phyloP scores from a whole-genome alignment of 2,888 invertebrate genomes.

The Drosophila emarginata region DNA sequence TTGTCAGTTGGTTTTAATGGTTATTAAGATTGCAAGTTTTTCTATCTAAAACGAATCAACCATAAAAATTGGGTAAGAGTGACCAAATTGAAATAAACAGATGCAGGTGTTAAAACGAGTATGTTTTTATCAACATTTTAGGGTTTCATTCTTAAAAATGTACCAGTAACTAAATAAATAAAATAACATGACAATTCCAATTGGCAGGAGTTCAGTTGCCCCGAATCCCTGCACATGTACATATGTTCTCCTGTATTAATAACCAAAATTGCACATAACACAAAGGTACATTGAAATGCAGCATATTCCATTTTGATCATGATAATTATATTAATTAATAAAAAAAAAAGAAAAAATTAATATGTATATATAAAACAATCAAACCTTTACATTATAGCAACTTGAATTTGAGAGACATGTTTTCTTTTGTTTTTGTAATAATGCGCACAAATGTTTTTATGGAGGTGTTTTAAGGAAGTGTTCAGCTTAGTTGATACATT shows the following conservation, averaged over 20 bases:
- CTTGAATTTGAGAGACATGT: slow-evolving; percentile 68
- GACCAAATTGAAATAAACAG: too few relatives aligned
- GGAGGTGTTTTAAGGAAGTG: slow-evolving; percentile 25
- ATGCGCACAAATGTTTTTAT: slow-evolving; percentile 44
- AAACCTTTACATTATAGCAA: slow-evolving; percentile 54
- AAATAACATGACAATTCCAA: not conserved
- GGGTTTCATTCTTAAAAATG: slow-evolving; percentile 16
- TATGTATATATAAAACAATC: slow-evolving; percentile 2
- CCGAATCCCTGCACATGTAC: not conserved
- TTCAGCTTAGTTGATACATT: slow-evolving; percentile 50
- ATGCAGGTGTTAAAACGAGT: not conserved
- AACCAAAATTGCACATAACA: slow-evolving; percentile 37
- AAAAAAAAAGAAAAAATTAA: not conserved
- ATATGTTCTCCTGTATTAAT: slow-evolving; percentile 21
- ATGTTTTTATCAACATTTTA: slow-evolving; percentile 33
- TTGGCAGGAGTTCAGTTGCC: not conserved
- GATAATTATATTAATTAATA: slow-evolving; percentile 1
- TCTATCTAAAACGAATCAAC: too few relatives aligned
- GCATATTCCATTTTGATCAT: not conserved
- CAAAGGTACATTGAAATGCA: slow-evolving; percentile 5
- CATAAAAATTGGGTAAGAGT: too few relatives aligned
- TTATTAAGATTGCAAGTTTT: too few relatives aligned
- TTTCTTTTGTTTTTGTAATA: slow-evolving; percentile 42
- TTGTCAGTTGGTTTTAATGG: too few relatives aligned
- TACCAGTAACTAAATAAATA: slow-evolving; percentile 29